These are phyloP conservation scores for Notiomystis cincta DNA, from an alignment of 2,113 vertebrate species.

Conservation along the genomic window DNA sequence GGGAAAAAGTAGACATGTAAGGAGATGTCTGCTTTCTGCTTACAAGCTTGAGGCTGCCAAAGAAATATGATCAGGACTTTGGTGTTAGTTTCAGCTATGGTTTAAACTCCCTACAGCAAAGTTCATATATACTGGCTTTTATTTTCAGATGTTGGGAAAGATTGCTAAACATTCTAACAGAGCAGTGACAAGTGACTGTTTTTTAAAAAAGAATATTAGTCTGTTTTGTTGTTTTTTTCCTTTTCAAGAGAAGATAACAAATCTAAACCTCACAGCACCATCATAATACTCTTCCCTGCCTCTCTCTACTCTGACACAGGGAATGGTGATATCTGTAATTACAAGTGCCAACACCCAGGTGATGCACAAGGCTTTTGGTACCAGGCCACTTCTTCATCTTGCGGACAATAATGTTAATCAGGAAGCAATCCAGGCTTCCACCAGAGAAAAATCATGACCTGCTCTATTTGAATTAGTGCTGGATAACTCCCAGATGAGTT, in stretches of 20 bases:
- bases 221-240: neutral
- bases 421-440: neutral
- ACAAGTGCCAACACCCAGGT: neutral
- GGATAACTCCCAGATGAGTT: neutral
- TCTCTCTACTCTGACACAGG: neutral
- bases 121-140: neutral
- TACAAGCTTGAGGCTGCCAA: neutral
- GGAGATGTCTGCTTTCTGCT: conserved; percentile 16
- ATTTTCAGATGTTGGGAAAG: neutral
- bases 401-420: neutral
- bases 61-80: conserved; percentile 16
- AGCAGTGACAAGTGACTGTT: neutral
- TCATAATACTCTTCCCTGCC: neutral
- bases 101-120: conserved; percentile 30
- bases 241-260: neutral
- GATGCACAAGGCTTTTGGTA: neutral
- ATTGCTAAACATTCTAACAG: neutral
- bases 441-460: neutral
- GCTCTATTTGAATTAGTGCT: neutral
- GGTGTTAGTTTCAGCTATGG: neutral
- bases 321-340: neutral
- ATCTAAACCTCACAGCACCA: neutral
- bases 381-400: neutral
- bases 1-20: neutral
- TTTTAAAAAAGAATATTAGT: neutral